phyloP scores from a whole-genome alignment of 1,140 invertebrate species.

The Diplogasteroides magnus region DNA sequence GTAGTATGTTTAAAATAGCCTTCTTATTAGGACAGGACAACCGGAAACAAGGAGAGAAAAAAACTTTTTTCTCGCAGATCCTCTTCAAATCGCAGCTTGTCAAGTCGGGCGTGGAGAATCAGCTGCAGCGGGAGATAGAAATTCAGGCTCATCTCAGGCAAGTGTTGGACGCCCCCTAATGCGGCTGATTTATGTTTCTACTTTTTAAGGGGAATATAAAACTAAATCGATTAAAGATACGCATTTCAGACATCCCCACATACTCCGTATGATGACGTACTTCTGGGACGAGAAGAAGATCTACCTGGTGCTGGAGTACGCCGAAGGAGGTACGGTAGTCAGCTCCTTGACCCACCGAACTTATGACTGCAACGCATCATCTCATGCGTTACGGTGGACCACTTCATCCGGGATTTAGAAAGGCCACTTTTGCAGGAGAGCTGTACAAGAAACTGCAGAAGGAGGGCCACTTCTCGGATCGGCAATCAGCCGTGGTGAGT shows the following conservation, averaged over 20 bases:
- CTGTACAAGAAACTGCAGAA: constrained; percentile 66
- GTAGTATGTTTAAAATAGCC: not conserved
- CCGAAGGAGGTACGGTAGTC: constrained; percentile 65
- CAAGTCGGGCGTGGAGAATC: constrained; percentile 71
- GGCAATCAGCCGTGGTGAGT: too few relatives aligned
- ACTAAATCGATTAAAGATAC: not conserved
- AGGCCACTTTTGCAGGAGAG: too few relatives aligned
- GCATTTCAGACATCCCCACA: constrained; percentile 70
- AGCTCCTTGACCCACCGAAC: too few relatives aligned
- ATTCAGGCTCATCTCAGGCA: constrained; percentile 82
- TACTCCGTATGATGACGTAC: constrained; percentile 79
- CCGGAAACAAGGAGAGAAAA: too few relatives aligned
- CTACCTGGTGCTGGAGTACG: constrained; percentile 86
- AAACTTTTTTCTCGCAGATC: too few relatives aligned
- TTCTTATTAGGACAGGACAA: too few relatives aligned
- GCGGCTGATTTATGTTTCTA: not conserved
- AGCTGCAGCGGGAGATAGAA: constrained; percentile 85
- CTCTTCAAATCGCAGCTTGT: constrained; percentile 78
- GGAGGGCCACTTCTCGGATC: too few relatives aligned
- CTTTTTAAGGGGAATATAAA: not conserved
- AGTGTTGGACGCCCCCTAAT: constrained; percentile 8
- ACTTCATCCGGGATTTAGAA: too few relatives aligned
- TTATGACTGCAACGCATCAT: too few relatives aligned
- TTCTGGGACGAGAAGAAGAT: constrained; percentile 83
- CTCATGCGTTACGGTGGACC: too few relatives aligned